Base-by-base conservation (phyloP, 2,888 invertebrate genomes). In the Sarcophaga rosellei region DNA sequence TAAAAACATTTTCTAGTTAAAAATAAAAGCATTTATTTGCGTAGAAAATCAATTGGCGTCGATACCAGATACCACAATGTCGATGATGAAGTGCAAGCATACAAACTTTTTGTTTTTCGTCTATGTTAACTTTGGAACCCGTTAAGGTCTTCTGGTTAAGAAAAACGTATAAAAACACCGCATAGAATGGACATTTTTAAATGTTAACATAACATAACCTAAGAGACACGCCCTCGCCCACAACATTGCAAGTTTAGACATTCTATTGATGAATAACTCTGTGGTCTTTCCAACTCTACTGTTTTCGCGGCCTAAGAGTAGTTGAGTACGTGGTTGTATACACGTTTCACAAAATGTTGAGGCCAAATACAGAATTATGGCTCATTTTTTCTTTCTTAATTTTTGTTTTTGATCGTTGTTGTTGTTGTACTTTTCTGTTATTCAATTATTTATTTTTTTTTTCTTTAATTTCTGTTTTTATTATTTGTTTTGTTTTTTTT, bases 41-140 rank as follows among this genome's bases (percentile, higher is more conserved):
- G 79, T 83, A 76, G 73, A 79, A 83, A 86, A 86, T 86, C 83
- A 76, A 86, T 86, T 86, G 85, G 61, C 74, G 74, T 79, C 79
- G 79, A 75, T 81, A 78, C 77, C 78, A 78, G 74, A 68, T 47
- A 8, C 15, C 44, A 68, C 45, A 81, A 77, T 74, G 74, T 78
- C 81, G 81, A 76, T 81, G 69, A 85, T 15, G 17, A 53, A 15
- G 15, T 17, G 5, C 12, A 53, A 3, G 15, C 12, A 53, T 1
- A 17, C 15, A 15, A 5, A 17, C 53, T 17, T 53, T 12, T 53
- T 15, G 25, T n/a, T 66, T 20, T 15, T 17, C 17, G 4, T 53
- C 35, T 35, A 1, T 35, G 10, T 35, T 35, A 35, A 35, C 8
- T 1, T 1, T 53, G 17, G 17, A 53, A 53, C 4, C 35, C 53